A percentile compares a stretch with the other conserved stretches of the same genome.
These are phyloP conservation scores for Apamea sordens DNA, from an alignment of 2,888 invertebrate species.

Conservation along the genomic window DNA sequence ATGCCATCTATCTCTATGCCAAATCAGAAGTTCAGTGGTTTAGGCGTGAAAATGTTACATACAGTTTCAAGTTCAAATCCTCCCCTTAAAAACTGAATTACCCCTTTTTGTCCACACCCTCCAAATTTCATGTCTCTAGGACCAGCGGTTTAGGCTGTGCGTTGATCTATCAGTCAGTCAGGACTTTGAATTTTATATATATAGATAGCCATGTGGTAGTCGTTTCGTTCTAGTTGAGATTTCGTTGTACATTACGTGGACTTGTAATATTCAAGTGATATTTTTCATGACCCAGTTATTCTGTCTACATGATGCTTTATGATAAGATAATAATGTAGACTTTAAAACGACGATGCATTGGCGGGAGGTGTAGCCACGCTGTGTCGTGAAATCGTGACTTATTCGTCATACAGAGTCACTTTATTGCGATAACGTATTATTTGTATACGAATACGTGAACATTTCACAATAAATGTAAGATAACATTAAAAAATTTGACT, in stretches of 20 bases:
- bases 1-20: too few relatives aligned
- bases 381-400: constrained; percentile 52
- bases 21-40: too few relatives aligned
- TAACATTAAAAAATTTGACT: constrained; percentile 36
- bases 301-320: constrained; percentile 51
- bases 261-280: constrained; percentile 42
- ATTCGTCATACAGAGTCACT: constrained; percentile 44
- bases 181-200: too few relatives aligned
- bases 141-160: too few relatives aligned
- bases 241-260: constrained; percentile 28
- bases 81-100: too few relatives aligned
- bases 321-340: constrained; percentile 62
- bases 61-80: too few relatives aligned
- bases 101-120: too few relatives aligned
- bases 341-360: constrained; percentile 37
- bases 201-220: constrained; percentile 40
- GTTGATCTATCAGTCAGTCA: too few relatives aligned
- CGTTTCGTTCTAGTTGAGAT: constrained; percentile 39
- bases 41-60: too few relatives aligned
- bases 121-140: too few relatives aligned
- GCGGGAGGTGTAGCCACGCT: constrained; percentile 43
- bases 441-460: constrained; percentile 45
- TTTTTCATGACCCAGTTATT: constrained; percentile 64
- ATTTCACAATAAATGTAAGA: constrained; percentile 56
- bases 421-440: constrained; percentile 59